A percentile compares a stretch with the other conserved stretches of the same genome.
phyloP scores from a whole-genome alignment of 2,797 vertebrate species.

The Decapterus maruadsi region DNA sequence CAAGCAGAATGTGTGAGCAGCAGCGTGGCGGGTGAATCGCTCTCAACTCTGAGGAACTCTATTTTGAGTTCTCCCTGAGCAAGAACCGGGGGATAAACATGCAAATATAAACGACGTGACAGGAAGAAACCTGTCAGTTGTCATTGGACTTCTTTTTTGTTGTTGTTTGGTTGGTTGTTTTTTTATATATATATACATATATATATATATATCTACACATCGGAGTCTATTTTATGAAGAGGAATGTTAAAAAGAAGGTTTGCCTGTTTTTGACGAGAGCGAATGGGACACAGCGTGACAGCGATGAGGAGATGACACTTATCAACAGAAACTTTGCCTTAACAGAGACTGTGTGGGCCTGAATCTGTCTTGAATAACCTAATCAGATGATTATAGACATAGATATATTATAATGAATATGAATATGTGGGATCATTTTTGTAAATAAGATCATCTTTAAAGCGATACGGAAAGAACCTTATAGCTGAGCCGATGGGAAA shows the following conservation, averaged over 20 bases:
- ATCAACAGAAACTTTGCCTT: conserved; percentile 97
- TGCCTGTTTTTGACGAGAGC: conserved; percentile 86
- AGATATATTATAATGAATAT: conserved; percentile 78
- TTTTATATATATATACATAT: no score
- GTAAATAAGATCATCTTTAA: conserved; percentile 95
- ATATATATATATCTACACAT: conserved; percentile 70
- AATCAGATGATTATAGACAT: conserved; percentile 77
- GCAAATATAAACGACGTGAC: conserved; percentile 65
- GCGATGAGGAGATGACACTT: conserved; percentile 76
- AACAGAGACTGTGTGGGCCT: conserved; percentile 94
- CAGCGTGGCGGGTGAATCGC: conserved; percentile 57
- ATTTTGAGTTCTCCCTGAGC: conserved; percentile 35
- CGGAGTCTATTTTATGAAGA: conserved; percentile 83
- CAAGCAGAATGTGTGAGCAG: conserved; percentile 80
- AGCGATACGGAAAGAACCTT: conserved; percentile 79
- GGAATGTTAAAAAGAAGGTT: conserved; percentile 80
- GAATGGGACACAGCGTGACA: conserved; percentile 85
- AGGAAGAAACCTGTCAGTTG: conserved; percentile 70
- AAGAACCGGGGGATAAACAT: conserved; percentile 58
- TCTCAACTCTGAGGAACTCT: conserved; percentile 60
- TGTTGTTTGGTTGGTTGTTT: no score
- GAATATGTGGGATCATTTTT: conserved; percentile 87
- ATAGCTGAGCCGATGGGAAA: conserved; percentile 86
- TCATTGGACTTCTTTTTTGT: conserved; percentile 79
- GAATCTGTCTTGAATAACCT: conserved; percentile 88